Conservation (phyloP, 1,140 invertebrate genomes). For the Anastrepha obliqua region DNA sequence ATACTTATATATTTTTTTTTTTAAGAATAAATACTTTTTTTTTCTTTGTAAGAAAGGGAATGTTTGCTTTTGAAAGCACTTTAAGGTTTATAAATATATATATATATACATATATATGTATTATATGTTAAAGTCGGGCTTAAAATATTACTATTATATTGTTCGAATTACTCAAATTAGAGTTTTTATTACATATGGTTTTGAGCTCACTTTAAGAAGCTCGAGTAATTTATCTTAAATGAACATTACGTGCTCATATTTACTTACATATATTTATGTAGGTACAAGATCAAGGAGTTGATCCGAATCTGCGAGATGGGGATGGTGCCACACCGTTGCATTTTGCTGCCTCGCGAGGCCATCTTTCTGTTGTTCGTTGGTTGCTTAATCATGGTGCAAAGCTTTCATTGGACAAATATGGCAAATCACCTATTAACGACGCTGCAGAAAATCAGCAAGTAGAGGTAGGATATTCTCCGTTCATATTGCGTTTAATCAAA, state of each 20-base stretch:
- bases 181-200: too few relatives aligned
- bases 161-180: too few relatives aligned
- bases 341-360: slow-evolving; percentile 87
- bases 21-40: too few relatives aligned
- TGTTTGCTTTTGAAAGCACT: too few relatives aligned
- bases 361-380: slow-evolving; percentile 88
- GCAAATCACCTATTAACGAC: slow-evolving; percentile 91
- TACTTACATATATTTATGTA: slow-evolving; percentile 64
- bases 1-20: too few relatives aligned
- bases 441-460: slow-evolving; percentile 92
- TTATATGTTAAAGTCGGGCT: too few relatives aligned
- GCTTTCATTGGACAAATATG: slow-evolving; percentile 86
- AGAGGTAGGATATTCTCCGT: slow-evolving; percentile 79
- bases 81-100: too few relatives aligned
- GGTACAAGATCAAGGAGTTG: slow-evolving; percentile 88
- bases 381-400: slow-evolving; percentile 86
- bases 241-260: neutral
- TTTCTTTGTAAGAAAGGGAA: too few relatives aligned
- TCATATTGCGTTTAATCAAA: neutral
- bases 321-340: slow-evolving; percentile 88
- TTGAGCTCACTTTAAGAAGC: too few relatives aligned
- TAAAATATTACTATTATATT: too few relatives aligned
- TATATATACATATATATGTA: too few relatives aligned
- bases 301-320: slow-evolving; percentile 87
- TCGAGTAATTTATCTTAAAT: neutral